Base-by-base conservation (phyloP, 2,888 invertebrate species). In the Ephialtes manifestator region DNA sequence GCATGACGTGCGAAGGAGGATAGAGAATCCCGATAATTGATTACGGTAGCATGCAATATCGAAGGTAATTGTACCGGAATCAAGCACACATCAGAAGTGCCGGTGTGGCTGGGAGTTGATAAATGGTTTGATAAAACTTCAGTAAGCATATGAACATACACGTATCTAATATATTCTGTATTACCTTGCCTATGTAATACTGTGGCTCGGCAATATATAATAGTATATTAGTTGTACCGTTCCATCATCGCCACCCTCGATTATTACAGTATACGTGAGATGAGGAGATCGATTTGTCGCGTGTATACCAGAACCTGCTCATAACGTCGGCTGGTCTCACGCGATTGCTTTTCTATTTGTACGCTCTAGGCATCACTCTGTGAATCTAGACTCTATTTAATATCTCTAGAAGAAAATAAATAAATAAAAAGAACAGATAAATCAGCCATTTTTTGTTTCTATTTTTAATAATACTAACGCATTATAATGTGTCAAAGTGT, bases 201-300 rank as follows among this genome's bases (percentile, higher is more conserved):
- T 87, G 87, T 88, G 82, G 77, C 31, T 75, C 76, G 53, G 70
- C 35, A 74, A 70, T 74, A 53, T 82, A 39, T 81, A 78, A 85
- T 78, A 67, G 55, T 48, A 24, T 74, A 74, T 67, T 71, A 70
- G 82, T 81, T 89, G 89, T 86, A 90, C 87, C 89, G 90, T 86
- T 91, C 89, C 90, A 90, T 91, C 92, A 90, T 90, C 84, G 75
- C 86, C 65, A 70, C 76, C 83, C 71, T 72, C 80, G 75, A 79
- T 87, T 77, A 84, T 79, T 70, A 70, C 46, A 51, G 68, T 20
- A 72, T 71, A 75, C 68, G 70, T 67, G 77, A 70, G 89, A 91
- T 89, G 89, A 90, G 86, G 86, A 90, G 89, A 92, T 92, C 91
- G 91, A 89, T 91, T 87, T 88, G 91, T 92, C 89, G 92, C 90